Percentiles rank a stretch among this genome's conserved stretches.
phyloP scores from a whole-genome alignment of 1,140 invertebrate species.

The Kradibia gibbosae region DNA sequence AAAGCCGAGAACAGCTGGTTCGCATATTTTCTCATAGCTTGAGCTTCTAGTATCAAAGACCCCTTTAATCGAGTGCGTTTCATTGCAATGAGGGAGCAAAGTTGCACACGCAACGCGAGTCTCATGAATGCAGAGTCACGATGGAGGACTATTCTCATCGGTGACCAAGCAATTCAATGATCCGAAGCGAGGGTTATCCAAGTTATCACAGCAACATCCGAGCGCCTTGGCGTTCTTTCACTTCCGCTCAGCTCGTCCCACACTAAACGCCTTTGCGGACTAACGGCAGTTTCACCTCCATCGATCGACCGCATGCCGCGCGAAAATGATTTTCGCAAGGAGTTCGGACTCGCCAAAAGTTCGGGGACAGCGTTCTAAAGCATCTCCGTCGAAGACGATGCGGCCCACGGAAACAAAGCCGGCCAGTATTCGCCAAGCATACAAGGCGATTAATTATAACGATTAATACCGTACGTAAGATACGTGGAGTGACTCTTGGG shows the following conservation, averaged over 20 bases:
- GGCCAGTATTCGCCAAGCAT: conserved; percentile 15
- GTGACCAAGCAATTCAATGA: neutral
- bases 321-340: too few species aligned
- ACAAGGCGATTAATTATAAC: conserved; percentile 39
- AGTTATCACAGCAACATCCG: neutral
- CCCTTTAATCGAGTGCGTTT: neutral
- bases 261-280: neutral
- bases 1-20: neutral
- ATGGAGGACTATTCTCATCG: neutral
- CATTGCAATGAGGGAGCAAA: neutral
- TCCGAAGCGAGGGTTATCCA: too few species aligned
- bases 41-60: neutral
- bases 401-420: neutral
- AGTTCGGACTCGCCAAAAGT: too few species aligned
- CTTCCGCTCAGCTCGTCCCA: neutral
- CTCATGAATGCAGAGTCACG: neutral
- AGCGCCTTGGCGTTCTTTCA: neutral
- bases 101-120: neutral
- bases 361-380: too few species aligned
- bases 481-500: too few species aligned
- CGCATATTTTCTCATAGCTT: neutral
- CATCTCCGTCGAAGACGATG: neutral
- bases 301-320: neutral
- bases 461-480: conserved; percentile 39
- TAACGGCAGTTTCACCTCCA: neutral